Percentiles rank a stretch among this genome's conserved stretches.
Evolutionary conservation across 2,797 vertebrate species (phyloP).

Genomic region (Phataginus tetradactyla): DNA sequence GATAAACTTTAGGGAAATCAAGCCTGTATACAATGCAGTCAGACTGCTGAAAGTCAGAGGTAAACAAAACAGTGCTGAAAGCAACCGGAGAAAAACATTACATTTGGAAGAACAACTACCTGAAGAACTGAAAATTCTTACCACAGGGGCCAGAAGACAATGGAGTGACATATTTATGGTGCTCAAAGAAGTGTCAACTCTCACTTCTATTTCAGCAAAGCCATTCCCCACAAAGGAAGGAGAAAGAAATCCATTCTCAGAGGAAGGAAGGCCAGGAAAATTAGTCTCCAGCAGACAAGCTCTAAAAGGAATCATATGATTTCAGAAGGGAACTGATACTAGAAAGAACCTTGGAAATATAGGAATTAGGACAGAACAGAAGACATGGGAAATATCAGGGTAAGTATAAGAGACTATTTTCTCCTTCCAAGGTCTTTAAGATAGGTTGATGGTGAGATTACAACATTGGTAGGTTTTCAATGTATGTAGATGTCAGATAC

Average conservation of each 20-base stretch:
- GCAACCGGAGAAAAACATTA: background rate
- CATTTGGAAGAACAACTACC: background rate
- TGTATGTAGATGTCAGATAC: fast-evolving
- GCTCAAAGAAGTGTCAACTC: background rate
- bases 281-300: background rate
- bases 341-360: background rate
- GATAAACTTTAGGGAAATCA: background rate
- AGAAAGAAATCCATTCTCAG: background rate
- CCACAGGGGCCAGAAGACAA: no score
- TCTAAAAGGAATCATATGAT: background rate
- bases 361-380: background rate
- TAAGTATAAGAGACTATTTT: background rate
- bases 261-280: background rate
- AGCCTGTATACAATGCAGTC: no score
- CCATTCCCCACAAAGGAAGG: background rate
- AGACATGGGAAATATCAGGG: background rate
- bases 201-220: background rate
- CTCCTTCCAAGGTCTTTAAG: background rate
- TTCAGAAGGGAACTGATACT: background rate
- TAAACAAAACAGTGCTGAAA: background rate
- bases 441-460: background rate
- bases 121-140: background rate
- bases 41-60: background rate
- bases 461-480: background rate
- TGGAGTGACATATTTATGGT: background rate